Conservation (phyloP, 2,888 invertebrate genomes). For the Nemurella pictetii region DNA sequence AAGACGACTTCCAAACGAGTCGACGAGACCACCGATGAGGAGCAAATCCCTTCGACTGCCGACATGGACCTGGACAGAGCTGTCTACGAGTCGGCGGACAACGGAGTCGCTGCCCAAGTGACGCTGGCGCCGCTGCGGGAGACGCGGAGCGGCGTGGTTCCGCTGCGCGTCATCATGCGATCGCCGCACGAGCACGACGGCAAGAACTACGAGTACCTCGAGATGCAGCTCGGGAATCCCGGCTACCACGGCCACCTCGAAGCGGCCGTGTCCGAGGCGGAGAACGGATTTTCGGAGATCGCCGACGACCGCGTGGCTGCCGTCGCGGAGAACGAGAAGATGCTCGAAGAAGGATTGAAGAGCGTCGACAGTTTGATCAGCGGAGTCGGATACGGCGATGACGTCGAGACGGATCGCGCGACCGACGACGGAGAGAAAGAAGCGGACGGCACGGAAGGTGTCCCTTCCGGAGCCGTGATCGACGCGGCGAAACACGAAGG, state of each 20-base stretch:
- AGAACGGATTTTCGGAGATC: background rate
- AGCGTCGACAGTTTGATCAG: background rate
- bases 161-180: constrained; percentile 49
- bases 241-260: constrained; percentile 48
- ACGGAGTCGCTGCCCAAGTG: background rate
- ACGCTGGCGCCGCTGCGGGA: constrained; percentile 21
- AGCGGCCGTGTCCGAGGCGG: constrained; percentile 10
- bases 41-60: no score
- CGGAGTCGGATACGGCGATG: background rate
- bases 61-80: no score
- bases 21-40: background rate
- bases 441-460: no score
- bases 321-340: constrained; percentile 28
- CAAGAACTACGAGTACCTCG: constrained; percentile 47
- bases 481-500: background rate
- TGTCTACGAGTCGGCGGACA: background rate
- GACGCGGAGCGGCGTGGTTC: constrained; percentile 40
- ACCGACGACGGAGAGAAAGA: no score
- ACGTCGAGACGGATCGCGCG: no score
- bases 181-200: constrained; percentile 49
- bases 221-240: constrained; percentile 46
- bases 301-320: background rate
- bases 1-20: background rate
- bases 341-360: background rate
- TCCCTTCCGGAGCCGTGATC: background rate